Evolutionary conservation across 2,797 vertebrate species (phyloP).

Genomic region (Lophius americanus): DNA sequence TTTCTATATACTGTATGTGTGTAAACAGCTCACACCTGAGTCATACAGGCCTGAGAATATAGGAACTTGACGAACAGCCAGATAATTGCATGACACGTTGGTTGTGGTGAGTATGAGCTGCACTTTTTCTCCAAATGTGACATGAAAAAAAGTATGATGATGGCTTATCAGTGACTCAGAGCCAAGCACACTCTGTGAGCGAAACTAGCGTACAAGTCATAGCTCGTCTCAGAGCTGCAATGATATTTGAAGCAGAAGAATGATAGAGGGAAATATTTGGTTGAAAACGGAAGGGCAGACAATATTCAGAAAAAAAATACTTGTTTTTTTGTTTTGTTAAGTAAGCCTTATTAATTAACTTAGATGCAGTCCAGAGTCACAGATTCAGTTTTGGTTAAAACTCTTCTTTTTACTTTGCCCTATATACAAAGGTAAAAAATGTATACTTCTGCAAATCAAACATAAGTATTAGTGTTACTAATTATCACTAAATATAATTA

Average conservation of each 20-base stretch:
- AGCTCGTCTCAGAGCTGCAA: slow-evolving; percentile 44
- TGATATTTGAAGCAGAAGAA: slow-evolving; percentile 27
- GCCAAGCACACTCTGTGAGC: slow-evolving; percentile 56
- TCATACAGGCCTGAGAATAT: slow-evolving; percentile 24
- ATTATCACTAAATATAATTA: neutral
- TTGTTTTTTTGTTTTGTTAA: neutral
- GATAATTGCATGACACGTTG: slow-evolving; percentile 42
- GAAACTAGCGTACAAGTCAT: slow-evolving; percentile 48
- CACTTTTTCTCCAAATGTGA: slow-evolving; percentile 46
- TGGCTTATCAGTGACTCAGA: slow-evolving; percentile 60
- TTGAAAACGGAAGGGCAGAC: neutral
- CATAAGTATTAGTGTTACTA: neutral
- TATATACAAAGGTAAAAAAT: neutral
- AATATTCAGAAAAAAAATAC: neutral
- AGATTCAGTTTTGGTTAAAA: neutral
- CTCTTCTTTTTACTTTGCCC: no score
- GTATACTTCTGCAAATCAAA: neutral
- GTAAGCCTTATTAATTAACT: neutral
- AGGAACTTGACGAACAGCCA: slow-evolving; percentile 33
- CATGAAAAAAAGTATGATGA: slow-evolving; percentile 48
- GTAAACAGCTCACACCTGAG: slow-evolving; percentile 29
- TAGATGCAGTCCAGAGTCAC: neutral
- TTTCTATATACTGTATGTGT: slow-evolving; percentile 8
- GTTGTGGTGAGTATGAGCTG: slow-evolving; percentile 39
- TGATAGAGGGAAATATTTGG: slow-evolving; percentile 4